phyloP scores from a whole-genome alignment of 2,888 invertebrate species.

The Dromius quadrimaculatus region DNA sequence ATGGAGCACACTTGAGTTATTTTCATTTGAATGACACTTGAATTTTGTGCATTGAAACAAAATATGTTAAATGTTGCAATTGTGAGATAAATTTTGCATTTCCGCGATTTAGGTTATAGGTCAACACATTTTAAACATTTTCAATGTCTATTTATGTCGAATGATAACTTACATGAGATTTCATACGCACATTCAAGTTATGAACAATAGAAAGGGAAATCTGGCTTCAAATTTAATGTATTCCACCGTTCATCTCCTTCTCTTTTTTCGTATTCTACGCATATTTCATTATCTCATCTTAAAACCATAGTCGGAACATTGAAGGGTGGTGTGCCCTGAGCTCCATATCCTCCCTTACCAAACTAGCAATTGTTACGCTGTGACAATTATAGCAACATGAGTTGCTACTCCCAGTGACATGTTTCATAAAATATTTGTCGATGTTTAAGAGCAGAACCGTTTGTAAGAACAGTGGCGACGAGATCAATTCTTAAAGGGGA shows the following conservation, averaged over 20 bases:
- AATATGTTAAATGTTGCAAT: conserved; percentile 8
- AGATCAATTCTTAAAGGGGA: neutral
- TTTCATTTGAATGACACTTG: neutral
- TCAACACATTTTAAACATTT: neutral
- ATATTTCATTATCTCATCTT: no score
- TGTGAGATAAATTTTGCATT: conserved; percentile 2
- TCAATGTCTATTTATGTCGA: no score
- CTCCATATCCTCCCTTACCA: neutral
- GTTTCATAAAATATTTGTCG: conserved; percentile 48
- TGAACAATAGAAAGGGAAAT: no score
- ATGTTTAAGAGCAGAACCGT: neutral
- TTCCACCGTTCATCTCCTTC: no score
- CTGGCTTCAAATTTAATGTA: no score
- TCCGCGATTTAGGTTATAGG: conserved; percentile 7
- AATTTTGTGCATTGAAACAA: neutral
- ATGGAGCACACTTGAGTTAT: neutral
- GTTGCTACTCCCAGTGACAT: conserved; percentile 48
- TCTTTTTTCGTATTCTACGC: no score
- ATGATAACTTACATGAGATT: no score
- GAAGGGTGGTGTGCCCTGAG: neutral
- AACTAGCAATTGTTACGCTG: conserved; percentile 18
- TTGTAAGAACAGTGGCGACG: conserved; percentile 2
- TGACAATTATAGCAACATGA: conserved; percentile 45
- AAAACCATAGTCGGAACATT: no score
- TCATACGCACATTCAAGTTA: no score